Percentiles rank a stretch among this genome's conserved stretches.
These are phyloP conservation scores for Proterorhinus semilunaris DNA, from an alignment of 2,113 vertebrate genomes.

Conservation along the genomic window DNA sequence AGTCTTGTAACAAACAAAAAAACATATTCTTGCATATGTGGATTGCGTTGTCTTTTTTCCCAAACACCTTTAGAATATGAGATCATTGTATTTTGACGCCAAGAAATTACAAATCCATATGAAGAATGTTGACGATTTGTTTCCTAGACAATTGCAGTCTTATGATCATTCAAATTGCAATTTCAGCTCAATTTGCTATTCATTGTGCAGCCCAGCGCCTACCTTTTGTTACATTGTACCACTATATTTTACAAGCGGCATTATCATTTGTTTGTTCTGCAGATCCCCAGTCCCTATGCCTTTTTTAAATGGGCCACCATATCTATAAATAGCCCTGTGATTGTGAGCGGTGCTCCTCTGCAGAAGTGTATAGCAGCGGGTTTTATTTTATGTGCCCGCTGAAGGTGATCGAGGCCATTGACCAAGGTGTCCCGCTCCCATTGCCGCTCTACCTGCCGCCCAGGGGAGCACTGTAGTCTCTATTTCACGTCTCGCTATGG, in stretches of 20 bases:
- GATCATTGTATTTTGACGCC: too few relatives aligned
- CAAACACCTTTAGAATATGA: too few relatives aligned
- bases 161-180: too few relatives aligned
- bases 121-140: too few relatives aligned
- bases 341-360: conserved; percentile 37
- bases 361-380: background rate
- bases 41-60: too few relatives aligned
- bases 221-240: too few relatives aligned
- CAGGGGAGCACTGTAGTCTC: conserved; percentile 39
- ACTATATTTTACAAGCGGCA: conserved; percentile 20
- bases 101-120: too few relatives aligned
- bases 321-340: conserved; percentile 66
- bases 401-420: conserved; percentile 49
- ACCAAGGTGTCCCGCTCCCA: conserved; percentile 34
- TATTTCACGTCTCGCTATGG: conserved; percentile 47
- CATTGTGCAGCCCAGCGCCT: too few relatives aligned
- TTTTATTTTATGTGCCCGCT: conserved; percentile 38
- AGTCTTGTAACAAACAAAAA: too few relatives aligned
- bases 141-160: too few relatives aligned
- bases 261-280: conserved; percentile 28
- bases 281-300: conserved; percentile 50
- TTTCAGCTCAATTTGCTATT: too few relatives aligned
- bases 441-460: conserved; percentile 18
- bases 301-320: conserved; percentile 61
- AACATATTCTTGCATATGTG: too few relatives aligned